Conservation (phyloP, 2,113 vertebrate genomes). For the Bubalus kerabau region DNA sequence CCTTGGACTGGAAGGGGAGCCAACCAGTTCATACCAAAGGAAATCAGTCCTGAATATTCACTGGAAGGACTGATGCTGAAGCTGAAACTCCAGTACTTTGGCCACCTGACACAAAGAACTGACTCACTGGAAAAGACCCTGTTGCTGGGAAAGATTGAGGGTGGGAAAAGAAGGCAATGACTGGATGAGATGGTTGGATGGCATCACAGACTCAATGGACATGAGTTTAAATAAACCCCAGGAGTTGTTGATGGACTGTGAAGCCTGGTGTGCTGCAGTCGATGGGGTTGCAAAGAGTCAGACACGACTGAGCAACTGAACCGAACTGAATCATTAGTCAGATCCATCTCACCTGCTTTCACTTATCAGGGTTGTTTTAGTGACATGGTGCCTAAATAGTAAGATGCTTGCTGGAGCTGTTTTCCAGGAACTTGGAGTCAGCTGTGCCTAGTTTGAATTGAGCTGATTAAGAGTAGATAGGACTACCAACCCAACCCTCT, state of each 20-base stretch:
- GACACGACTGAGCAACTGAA: background rate
- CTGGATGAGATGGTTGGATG: background rate
- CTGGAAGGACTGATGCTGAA: background rate
- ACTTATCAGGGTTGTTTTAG: background rate
- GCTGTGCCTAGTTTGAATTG: background rate
- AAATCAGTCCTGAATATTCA: background rate
- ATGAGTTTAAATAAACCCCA: background rate
- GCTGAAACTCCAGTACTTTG: background rate
- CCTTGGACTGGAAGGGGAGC: background rate
- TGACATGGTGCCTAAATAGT: background rate
- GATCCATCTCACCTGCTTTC: background rate
- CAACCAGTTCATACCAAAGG: background rate
- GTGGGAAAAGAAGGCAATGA: background rate
- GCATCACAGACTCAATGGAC: background rate
- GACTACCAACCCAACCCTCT: background rate
- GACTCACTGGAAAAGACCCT: background rate
- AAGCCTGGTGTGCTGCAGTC: background rate
- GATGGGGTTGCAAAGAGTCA: background rate
- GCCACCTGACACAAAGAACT: background rate
- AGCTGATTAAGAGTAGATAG: background rate
- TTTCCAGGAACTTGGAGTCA: background rate
- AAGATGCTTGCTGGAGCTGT: background rate
- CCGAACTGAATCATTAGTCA: background rate
- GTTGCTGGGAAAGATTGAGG: background rate
- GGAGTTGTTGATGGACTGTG: background rate